These are phyloP conservation scores for Hypomesus transpacificus DNA, from an alignment of 2,113 vertebrate genomes.

Conservation along the genomic window DNA sequence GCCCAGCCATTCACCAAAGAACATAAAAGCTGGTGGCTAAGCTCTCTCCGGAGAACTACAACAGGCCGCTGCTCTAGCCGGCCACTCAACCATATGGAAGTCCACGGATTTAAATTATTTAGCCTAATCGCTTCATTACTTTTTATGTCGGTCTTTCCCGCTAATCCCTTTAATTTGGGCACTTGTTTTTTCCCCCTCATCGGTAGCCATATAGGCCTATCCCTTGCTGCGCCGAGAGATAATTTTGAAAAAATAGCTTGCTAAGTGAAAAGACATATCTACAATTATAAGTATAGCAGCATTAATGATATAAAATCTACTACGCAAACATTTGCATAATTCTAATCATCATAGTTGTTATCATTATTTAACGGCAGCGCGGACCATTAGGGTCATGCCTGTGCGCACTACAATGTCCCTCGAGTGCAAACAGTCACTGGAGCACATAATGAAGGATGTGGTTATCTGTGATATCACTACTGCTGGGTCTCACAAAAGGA, in stretches of 20 bases:
- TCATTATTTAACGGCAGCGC: conserved; percentile 65
- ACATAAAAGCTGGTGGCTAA: conserved; percentile 58
- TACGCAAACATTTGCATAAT: conserved; percentile 55
- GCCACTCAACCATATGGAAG: conserved; percentile 72
- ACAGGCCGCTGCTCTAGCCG: conserved; percentile 55
- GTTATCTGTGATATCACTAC: conserved; percentile 64
- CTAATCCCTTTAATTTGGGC: conserved; percentile 67
- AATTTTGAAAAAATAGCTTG: conserved; percentile 18
- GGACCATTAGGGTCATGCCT: conserved; percentile 67
- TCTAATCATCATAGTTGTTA: conserved; percentile 62
- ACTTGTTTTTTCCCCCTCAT: conserved; percentile 47
- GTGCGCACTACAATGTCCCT: conserved; percentile 60
- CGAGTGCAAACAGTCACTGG: conserved; percentile 61
- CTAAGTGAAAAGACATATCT: conserved; percentile 26
- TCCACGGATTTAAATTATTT: conserved; percentile 75
- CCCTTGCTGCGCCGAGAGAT: conserved; percentile 2
- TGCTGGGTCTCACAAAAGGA: conserved; percentile 48
- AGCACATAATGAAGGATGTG: conserved; percentile 67
- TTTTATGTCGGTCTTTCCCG: conserved; percentile 66
- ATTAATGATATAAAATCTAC: conserved; percentile 55
- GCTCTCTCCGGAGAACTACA: conserved; percentile 40
- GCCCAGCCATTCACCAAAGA: conserved; percentile 62
- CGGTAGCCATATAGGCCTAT: conserved; percentile 31
- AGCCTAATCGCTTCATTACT: conserved; percentile 75
- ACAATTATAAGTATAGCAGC: conserved; percentile 27